Evolutionary conservation across 2,888 invertebrate genomes (phyloP), one percentile per base, ranked within the genome.

Genomic region (Micropterix aruncella): DNA sequence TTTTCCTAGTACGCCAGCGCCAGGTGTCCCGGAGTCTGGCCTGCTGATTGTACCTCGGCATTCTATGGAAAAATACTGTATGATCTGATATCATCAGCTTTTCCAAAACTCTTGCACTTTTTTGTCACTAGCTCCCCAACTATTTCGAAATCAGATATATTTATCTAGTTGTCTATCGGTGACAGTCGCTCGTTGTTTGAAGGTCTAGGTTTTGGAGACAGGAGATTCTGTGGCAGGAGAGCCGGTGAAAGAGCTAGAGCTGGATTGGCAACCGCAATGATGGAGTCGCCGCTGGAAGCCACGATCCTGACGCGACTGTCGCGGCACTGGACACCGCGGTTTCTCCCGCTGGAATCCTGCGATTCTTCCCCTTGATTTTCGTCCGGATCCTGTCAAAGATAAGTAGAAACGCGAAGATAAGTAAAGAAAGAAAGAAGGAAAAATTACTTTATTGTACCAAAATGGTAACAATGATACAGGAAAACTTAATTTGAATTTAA

Each of bases 231-330:
- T 19, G 41, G 2, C 18, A 2, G 41, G 14, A 19, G 27, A 3
- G 42, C 42, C 2, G 7, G 42, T 12, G 54, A 60, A 2, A 80
- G 69, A 14, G 79, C 80, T 51, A 89, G 66, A 2, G 89, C 89
- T 12, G 90, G 90, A 73, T 90, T 89, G 16, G 89, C 86, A 1
- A 90, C 89, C 0, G 90, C 90, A 53, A 90, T 90, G 57, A 90
- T 90, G 60, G 86, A 85, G 60, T 85, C 85, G 0, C 88, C 89
- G 12, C 88, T 79, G 1, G 88, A 82, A 0, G 89, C 85, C 48
- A 90, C 86, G 49, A 90, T 81, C 70, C 87, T 77, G 1, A 81
- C 79, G 17, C 78, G 55, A 36, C 19, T 17, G 17, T 37, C 27
- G 36, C 18, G 38, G n/a, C n/a, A n/a, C n/a, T n/a, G n/a, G n/a